A percentile compares a stretch with the other conserved stretches of the same genome.
phyloP scores from a whole-genome alignment of 2,888 invertebrate genomes.

The Vanessa cardui region DNA sequence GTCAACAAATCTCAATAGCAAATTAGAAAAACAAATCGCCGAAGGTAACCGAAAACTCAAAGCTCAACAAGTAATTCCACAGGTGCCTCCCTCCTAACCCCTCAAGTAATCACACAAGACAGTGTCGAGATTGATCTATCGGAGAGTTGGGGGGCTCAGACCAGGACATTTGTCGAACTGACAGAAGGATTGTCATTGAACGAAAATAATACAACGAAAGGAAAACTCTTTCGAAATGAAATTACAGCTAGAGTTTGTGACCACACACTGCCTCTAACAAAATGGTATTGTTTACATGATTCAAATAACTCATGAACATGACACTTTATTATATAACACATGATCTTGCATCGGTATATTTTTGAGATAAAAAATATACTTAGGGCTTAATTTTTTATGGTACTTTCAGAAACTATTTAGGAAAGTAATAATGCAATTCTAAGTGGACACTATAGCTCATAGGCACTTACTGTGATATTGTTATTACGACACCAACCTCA shows the following conservation, averaged over 20 bases:
- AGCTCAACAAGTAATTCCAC: conserved; percentile 24
- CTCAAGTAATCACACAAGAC: conserved; percentile 64
- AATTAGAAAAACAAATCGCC: background rate
- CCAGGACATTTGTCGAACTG: conserved; percentile 35
- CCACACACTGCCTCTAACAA: no score
- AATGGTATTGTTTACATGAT: no score
- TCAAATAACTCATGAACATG: no score
- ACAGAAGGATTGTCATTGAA: conserved; percentile 5
- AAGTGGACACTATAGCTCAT: no score
- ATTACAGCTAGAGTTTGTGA: background rate
- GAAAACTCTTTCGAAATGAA: background rate
- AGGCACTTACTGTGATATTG: no score
- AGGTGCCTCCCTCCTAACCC: conserved; percentile 34
- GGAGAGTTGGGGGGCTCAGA: conserved; percentile 38
- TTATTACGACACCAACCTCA: no score
- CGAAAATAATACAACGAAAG: conserved; percentile 10
- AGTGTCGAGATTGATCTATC: conserved; percentile 60
- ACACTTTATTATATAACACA: no score
- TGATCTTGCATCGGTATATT: no score
- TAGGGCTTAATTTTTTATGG: no score
- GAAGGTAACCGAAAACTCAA: conserved; percentile 10
- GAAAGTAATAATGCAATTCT: no score
- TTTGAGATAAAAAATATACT: no score
- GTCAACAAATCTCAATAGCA: conserved; percentile 43
- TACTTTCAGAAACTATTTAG: no score